These are phyloP conservation scores for Ephydatia muelleri DNA, from an alignment of 37 sponge, comb jelly and placozoan species.

Conservation along the genomic window DNA sequence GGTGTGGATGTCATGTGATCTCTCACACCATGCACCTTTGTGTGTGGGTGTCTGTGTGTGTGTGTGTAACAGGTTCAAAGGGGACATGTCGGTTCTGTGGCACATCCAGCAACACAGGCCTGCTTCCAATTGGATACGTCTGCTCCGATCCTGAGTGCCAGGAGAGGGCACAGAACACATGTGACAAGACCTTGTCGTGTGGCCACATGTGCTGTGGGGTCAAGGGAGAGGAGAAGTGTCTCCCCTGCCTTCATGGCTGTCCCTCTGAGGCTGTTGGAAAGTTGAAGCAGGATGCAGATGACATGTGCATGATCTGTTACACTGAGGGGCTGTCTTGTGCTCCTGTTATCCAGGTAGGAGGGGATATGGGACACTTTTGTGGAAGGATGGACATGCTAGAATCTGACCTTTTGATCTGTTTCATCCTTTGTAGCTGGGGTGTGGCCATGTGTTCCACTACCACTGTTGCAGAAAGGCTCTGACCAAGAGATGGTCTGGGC, in stretches of 20 bases:
- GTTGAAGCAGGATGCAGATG: conserved; percentile 95
- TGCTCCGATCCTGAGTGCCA: conserved; percentile 85
- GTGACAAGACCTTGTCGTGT: conserved; percentile 88
- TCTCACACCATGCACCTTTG: not conserved
- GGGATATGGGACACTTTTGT: not conserved
- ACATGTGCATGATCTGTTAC: conserved; percentile 99
- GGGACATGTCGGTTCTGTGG: conserved; percentile 94
- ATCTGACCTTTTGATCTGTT: not conserved
- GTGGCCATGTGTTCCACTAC: conserved; percentile 97
- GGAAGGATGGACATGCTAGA: not conserved
- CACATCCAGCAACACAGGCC: conserved; percentile 65
- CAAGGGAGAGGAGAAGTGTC: conserved; percentile 80
- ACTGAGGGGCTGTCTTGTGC: conserved; percentile 89
- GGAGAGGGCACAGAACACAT: conserved; percentile 71
- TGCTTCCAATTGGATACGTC: conserved; percentile 84
- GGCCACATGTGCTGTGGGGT: conserved; percentile 92
- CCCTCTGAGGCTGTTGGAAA: conserved; percentile 28
- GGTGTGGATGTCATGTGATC: not conserved
- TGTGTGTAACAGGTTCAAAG: conserved; percentile 64
- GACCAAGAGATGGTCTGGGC: conserved; percentile 91
- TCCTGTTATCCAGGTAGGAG: conserved; percentile 76
- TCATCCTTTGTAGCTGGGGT: conserved; percentile 68
- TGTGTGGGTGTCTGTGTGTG: too few relatives aligned
- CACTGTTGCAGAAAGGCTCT: conserved; percentile 84
- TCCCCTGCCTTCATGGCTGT: conserved; percentile 95